Conservation (phyloP, 1,140 invertebrate species). For the Amphibalanus amphitrite region DNA sequence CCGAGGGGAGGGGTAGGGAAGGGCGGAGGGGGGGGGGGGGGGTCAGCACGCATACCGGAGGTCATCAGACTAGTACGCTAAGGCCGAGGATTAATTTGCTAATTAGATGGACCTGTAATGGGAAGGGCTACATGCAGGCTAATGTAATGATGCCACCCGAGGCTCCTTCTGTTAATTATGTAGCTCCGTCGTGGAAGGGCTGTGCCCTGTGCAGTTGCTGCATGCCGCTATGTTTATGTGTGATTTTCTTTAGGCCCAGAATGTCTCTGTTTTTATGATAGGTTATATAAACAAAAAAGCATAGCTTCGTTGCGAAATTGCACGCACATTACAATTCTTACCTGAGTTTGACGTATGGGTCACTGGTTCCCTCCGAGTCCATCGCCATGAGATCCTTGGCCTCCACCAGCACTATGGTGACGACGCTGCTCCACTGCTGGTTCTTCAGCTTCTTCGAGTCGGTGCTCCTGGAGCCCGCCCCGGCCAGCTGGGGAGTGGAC, state of each 20-base stretch:
- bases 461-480: not conserved
- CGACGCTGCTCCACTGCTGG: slow-evolving; percentile 19
- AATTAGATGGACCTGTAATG: not conserved
- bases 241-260: too few species aligned
- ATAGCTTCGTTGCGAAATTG: too few species aligned
- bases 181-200: not conserved
- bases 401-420: slow-evolving; percentile 73
- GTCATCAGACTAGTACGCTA: not conserved
- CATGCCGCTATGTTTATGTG: too few species aligned
- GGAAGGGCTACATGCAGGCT: not conserved
- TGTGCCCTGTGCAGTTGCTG: too few species aligned
- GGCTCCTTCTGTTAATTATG: not conserved
- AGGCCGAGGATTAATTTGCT: too few species aligned
- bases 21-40: too few species aligned
- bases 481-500: not conserved
- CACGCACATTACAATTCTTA: slow-evolving; percentile 24
- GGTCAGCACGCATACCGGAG: not conserved
- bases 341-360: slow-evolving; percentile 95
- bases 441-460: slow-evolving; percentile 12
- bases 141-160: too few species aligned
- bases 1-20: too few species aligned
- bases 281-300: too few species aligned
- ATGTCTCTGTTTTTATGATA: too few species aligned
- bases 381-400: slow-evolving; percentile 75
- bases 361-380: slow-evolving; percentile 74